Percentiles rank a stretch among this genome's conserved stretches.
These are phyloP conservation scores for Copidosoma aretas DNA, from an alignment of 2,888 invertebrate species.

Conservation along the genomic window DNA sequence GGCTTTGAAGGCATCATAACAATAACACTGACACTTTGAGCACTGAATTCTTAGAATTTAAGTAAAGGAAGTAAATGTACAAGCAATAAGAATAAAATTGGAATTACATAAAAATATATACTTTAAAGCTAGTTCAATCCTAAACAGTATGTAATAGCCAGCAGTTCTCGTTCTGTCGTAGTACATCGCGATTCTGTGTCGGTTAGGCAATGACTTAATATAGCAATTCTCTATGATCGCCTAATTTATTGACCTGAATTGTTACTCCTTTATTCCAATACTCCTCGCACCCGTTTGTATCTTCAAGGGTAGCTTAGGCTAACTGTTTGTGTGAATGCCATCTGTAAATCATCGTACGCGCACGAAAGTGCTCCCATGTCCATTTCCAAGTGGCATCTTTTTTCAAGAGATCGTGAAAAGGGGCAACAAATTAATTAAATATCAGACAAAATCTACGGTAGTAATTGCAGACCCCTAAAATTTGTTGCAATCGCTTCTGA, in stretches of 20 bases:
- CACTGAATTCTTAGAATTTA: no score
- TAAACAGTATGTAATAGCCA: no score
- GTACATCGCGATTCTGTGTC: constrained; percentile 42
- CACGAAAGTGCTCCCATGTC: background rate
- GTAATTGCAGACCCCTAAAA: constrained; percentile 6
- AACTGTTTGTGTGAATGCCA: constrained; percentile 25
- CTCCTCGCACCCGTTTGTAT: constrained; percentile 36
- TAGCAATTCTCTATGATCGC: constrained; percentile 35
- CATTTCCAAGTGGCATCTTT: background rate
- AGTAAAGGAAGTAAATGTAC: no score
- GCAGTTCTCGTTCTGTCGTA: constrained; percentile 46
- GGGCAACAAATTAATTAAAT: background rate
- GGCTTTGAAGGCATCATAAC: no score
- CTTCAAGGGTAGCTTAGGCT: constrained; percentile 17
- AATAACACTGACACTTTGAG: no score
- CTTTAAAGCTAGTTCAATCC: no score
- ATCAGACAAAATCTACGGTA: background rate
- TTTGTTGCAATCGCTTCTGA: background rate
- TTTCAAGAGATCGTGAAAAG: constrained; percentile 1
- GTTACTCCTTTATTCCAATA: constrained; percentile 41
- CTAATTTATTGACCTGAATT: constrained; percentile 35
- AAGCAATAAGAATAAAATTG: no score
- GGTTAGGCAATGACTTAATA: constrained; percentile 34
- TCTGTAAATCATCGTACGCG: background rate
- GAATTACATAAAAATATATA: no score